Evolutionary conservation across 2,113 vertebrate species (phyloP), one percentile per base, ranked within the genome.

Genomic region (Apteryx mantelli): DNA sequence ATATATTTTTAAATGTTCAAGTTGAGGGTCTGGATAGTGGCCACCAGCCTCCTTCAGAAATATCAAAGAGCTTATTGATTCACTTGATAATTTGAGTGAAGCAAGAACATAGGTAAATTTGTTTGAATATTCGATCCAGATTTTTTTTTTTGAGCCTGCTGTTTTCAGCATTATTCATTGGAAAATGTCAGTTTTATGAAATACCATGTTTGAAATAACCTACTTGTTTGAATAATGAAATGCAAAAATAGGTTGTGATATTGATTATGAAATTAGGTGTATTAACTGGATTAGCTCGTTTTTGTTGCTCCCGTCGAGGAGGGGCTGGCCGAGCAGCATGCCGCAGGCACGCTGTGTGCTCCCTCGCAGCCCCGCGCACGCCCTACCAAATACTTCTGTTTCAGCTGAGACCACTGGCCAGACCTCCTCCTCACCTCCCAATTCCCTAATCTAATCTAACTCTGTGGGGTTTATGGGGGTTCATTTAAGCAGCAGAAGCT

Each of bases 401-500:
- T 97, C 97, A 97, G 93, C 84, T 24, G 92, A 95, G 95, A 97
- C 96, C 95, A 86, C 97, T 93, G 97, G 96, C 96, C 96, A 95
- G 96, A 86, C 91, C 93, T 98, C 93, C 97, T 95, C 94, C 90
- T 98, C 94, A 92, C 96, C 96, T 98, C 98, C 97, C 98, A 98
- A 98, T 98, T 98, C 98, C 98, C 98, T 98, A 98, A 99, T 98
- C 98, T 98, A 98, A 98, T 98, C 98, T 97, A 97, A 96, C 97
- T 98, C 97, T 40, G 91, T 97, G 97, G 98, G 97, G 95, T 97
- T 97, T 97, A 91, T 94, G 81, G 88, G 97, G 95, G 96, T 96
- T 98, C 98, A 97, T 97, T 98, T 98, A 96, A 97, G 97, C 97
- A 97, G 75, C 96, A 97, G 97, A 98, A 98, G 97, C 96, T 97